Base-by-base conservation (phyloP, 2,797 vertebrate genomes). In the Ibycter americanus region DNA sequence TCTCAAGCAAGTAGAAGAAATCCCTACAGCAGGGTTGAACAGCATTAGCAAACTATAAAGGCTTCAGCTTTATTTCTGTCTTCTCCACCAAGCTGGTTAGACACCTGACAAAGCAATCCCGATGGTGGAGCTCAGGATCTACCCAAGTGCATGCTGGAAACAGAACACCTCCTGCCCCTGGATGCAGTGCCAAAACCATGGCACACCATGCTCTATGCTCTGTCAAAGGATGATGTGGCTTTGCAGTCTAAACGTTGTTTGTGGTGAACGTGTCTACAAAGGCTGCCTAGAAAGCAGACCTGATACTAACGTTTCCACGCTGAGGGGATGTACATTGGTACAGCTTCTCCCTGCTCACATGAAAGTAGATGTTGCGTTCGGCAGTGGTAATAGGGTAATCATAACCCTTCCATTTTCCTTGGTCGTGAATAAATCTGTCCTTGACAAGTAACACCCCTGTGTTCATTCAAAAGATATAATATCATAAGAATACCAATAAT, bases 171-270 rank as follows among this genome's bases (percentile, higher is more conserved):
- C 11, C 38, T 77, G 25, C 22, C n/a, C 18, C 46, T 58, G 65
- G 32, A 13, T 42, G 34, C 34, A 42, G 44, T 22, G 34, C 40
- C 27, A 56, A 95, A 93, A 27, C 36, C 38, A 61, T 1, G 3
- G 31, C 46, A 58, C 34, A n/a, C 15, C 0, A 0, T 1, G 0
- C 59, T 40, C 7, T 11, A 10, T 4, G 2, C 15, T 93, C 23
- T 47, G 80, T 55, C 47, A 51, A 85, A 84, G 27, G 21, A 32
- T 51, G 13, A 73, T 66, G 25, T 47, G 49, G 12, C 7, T 79
- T 66, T 81, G 38, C 20, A 29, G 40, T 61, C 72, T 67, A 65
- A 29, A 46, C 58, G 8, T 51, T 56, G 18, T 26, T 80, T 79
- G 56, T 86, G 61, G 31, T 83, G 25, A 71, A n/a, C 4, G 1